A percentile compares a stretch with the other conserved stretches of the same genome.
These are phyloP conservation scores for Ctenosaura bakeri DNA, from an alignment of 2,797 vertebrate genomes.

Conservation along the genomic window DNA sequence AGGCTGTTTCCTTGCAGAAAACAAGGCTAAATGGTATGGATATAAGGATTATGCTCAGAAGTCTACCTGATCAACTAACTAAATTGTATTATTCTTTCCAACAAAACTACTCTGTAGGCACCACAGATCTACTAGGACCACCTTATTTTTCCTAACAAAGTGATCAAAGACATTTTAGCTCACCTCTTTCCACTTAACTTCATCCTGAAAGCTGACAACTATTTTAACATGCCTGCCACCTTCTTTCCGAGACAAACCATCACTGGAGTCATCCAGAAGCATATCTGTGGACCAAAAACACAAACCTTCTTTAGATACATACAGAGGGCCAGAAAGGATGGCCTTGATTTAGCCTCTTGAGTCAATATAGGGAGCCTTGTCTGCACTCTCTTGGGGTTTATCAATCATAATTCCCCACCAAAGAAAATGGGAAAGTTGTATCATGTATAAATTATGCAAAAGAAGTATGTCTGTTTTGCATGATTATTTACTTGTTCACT, in stretches of 20 bases:
- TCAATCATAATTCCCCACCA: not conserved
- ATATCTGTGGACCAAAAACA: constrained; percentile 87
- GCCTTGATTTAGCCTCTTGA: constrained; percentile 31
- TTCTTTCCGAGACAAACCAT: constrained; percentile 91
- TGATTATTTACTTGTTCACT: not conserved
- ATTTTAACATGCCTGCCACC: constrained; percentile 95
- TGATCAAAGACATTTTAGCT: constrained; percentile 54
- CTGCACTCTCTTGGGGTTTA: not conserved
- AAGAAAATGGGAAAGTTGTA: not conserved
- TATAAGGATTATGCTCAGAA: not conserved
- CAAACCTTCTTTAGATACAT: constrained; percentile 68
- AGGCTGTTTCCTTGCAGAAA: not conserved
- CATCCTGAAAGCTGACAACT: constrained; percentile 90
- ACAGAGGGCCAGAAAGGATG: constrained; percentile 44
- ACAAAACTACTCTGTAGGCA: no score
- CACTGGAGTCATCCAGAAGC: constrained; percentile 92
- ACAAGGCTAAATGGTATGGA: not conserved
- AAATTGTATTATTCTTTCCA: no score
- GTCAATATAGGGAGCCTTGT: constrained; percentile 27
- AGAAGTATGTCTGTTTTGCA: not conserved
- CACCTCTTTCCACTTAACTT: constrained; percentile 92
- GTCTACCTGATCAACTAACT: not conserved
- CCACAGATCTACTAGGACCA: not conserved
- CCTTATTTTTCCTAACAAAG: not conserved
- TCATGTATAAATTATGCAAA: not conserved